Base-by-base conservation (phyloP, 2,113 vertebrate species). In the Promerops cafer region DNA sequence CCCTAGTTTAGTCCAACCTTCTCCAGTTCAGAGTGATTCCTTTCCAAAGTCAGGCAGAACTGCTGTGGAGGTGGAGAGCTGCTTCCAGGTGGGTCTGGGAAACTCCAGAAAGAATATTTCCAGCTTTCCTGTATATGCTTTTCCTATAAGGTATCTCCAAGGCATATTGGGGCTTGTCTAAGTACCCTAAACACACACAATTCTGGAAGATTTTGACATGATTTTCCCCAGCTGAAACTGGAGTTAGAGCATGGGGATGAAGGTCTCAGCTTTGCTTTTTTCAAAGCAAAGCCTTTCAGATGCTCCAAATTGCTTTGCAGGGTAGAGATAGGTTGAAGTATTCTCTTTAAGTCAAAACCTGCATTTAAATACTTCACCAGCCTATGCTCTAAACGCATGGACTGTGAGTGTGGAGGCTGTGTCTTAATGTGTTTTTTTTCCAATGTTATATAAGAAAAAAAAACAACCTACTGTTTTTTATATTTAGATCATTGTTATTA, bases 371-470 rank as follows among this genome's bases (percentile, higher is more conserved):
- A 33, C 24, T 70, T 81, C 22, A 60, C 40, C 15, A n/a, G 8
- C 3, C 3, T 70, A 11, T 72, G 27, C n/a, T 81, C 16, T 80
- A 40, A 81, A 39, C 26, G 37, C 7, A 9, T 8, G 27, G 52
- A 23, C 26, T 23, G 40, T 23, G 45, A 68, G 26, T 30, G 23
- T 37, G 14, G 23, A 72, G 42, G 42, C 22, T 83, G 37, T 16
- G 33, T 40, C 27, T 50, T 26, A 30, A 54, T 1, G 6, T 30
- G 42, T 0, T 2, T 45, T 54, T 53, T 33, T 4, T 0, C 18
- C 23, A 6, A 13, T 0, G 6, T 64, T 71, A 35, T 7, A 45
- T 11, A 59, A 47, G 13, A 33, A 7, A 69, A 53, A 78, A 49
- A 49, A 45, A 80, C 18, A 15, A 31, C 16, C 4, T 21, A 28